Evolutionary conservation across 1,140 invertebrate genomes (phyloP).

Genomic region (Drosophila pseudoananassae): DNA sequence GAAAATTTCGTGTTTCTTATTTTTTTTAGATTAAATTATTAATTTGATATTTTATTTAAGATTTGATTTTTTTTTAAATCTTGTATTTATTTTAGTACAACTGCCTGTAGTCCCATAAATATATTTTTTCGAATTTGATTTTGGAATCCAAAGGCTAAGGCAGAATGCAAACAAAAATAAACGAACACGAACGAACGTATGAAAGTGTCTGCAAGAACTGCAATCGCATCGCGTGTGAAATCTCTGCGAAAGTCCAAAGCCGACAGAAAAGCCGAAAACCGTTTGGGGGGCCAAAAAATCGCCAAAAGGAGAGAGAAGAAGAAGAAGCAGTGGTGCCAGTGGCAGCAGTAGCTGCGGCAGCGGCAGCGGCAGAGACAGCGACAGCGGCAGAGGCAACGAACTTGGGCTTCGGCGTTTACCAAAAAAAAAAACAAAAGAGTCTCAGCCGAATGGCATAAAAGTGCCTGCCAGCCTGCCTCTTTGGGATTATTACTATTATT

Average conservation of each 20-base stretch:
- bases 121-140: not conserved
- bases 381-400: conserved; percentile 34
- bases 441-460: conserved; percentile 36
- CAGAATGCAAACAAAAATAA: conserved; percentile 51
- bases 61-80: conserved; percentile 6
- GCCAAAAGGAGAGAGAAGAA: conserved; percentile 43
- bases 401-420: conserved; percentile 51
- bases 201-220: conserved; percentile 84
- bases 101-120: not conserved
- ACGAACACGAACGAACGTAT: conserved; percentile 78
- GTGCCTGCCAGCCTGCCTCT: conserved; percentile 2
- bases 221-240: conserved; percentile 84
- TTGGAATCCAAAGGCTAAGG: conserved; percentile 45
- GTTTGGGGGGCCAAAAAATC: conserved; percentile 30
- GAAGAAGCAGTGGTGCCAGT: conserved; percentile 6
- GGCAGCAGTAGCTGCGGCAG: conserved; percentile 16
- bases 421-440: not conserved
- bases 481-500: conserved; percentile 34
- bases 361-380: conserved; percentile 22
- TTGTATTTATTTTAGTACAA: not conserved
- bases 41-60: conserved; percentile 6
- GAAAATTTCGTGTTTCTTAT: not conserved
- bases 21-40: conserved; percentile 1
- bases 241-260: conserved; percentile 84
- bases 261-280: conserved; percentile 54